Evolutionary conservation across 2,113 vertebrate species (phyloP).

Genomic region (Myotis davidii): DNA sequence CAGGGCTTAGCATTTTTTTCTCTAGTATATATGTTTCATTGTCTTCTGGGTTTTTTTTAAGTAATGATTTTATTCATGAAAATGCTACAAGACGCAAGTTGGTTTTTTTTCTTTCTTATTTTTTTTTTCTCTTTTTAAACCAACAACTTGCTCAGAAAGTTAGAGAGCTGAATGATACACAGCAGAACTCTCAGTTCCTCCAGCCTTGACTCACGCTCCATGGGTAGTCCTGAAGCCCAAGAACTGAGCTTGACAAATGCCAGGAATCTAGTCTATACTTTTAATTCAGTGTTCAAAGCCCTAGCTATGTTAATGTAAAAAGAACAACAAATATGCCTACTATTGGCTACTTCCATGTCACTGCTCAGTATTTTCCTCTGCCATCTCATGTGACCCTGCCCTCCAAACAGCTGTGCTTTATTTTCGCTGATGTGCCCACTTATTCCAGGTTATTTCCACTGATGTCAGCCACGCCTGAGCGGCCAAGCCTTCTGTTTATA

Average conservation of each 20-base stretch:
- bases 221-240: background rate
- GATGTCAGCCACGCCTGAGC: background rate
- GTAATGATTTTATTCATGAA: slow-evolving; percentile 49
- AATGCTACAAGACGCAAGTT: background rate
- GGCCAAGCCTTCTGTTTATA: background rate
- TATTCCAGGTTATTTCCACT: background rate
- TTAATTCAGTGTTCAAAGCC: background rate
- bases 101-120: background rate
- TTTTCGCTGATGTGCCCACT: background rate
- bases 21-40: background rate
- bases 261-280: background rate
- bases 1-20: background rate
- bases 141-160: background rate
- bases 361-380: background rate
- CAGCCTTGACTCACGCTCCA: background rate
- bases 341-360: background rate
- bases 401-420: background rate
- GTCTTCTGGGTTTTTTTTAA: background rate
- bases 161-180: background rate
- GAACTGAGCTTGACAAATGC: background rate
- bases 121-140: background rate
- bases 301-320: background rate
- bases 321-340: background rate
- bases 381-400: background rate
- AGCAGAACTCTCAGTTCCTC: background rate